Evolutionary conservation across 1,140 invertebrate genomes (phyloP).

Genomic region (Coptotermes formosanus): DNA sequence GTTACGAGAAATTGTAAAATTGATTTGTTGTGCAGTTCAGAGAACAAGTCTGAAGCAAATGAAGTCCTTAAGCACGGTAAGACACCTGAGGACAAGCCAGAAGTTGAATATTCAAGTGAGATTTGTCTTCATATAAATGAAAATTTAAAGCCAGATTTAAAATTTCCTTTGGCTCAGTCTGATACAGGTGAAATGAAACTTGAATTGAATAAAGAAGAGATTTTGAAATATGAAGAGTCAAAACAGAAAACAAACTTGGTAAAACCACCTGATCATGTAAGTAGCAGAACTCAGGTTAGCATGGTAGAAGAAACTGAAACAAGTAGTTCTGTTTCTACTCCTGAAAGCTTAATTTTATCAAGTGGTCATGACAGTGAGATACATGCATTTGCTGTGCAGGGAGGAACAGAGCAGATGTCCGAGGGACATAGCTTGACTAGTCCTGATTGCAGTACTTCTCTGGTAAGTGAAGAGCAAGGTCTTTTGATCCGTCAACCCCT

Average conservation of each 20-base stretch:
- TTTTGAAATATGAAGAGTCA: background rate
- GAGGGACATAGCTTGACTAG: slow-evolving; percentile 37
- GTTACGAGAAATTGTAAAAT: background rate
- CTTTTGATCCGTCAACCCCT: background rate
- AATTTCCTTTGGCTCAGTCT: background rate
- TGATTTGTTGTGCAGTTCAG: background rate
- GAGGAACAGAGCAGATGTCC: slow-evolving; percentile 51
- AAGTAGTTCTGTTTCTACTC: slow-evolving; percentile 35
- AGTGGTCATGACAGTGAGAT: slow-evolving; percentile 24
- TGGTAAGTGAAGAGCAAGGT: background rate
- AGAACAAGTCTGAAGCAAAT: background rate
- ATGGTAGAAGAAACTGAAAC: slow-evolving; percentile 38
- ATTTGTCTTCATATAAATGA: background rate
- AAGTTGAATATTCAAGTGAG: background rate
- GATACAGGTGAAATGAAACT: background rate
- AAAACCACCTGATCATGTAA: background rate
- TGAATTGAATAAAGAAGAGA: background rate
- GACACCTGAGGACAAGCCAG: background rate
- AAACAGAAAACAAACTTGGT: background rate
- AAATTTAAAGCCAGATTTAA: background rate
- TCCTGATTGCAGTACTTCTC: slow-evolving; percentile 13
- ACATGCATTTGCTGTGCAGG: slow-evolving; percentile 46
- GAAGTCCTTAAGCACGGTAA: background rate
- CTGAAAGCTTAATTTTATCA: slow-evolving; percentile 15
- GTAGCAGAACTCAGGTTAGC: background rate